Conservation (phyloP, 2,797 vertebrate species). For the Glossophaga mutica region DNA sequence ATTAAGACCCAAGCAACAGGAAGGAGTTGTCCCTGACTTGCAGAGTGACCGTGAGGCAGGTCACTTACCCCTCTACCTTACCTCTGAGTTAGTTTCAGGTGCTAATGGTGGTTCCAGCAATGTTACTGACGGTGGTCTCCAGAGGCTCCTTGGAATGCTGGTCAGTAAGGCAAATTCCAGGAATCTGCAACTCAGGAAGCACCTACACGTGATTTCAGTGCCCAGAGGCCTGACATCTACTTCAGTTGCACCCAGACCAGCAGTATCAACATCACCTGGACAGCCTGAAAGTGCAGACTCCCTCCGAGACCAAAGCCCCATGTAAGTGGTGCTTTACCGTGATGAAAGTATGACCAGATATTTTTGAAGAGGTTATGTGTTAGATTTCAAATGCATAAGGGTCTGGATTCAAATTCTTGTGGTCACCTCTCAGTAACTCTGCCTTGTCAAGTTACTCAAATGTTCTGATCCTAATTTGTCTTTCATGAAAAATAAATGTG, state of each 20-base stretch:
- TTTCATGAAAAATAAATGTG: not conserved
- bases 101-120: not conserved
- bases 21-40: not conserved
- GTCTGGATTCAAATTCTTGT: not conserved
- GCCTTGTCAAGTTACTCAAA: not conserved
- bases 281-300: not conserved
- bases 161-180: not conserved
- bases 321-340: not conserved
- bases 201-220: not conserved
- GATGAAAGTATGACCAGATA: not conserved
- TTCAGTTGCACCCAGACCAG: not conserved
- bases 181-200: not conserved
- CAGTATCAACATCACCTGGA: not conserved
- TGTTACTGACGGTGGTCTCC: not conserved
- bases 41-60: not conserved
- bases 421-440: not conserved
- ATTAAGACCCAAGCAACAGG: not conserved
- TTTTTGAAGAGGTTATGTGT: not conserved
- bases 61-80: not conserved
- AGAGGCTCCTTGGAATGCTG: not conserved
- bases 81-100: not conserved
- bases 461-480: not conserved
- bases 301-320: not conserved
- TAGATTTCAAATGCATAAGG: not conserved
- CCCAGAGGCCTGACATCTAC: not conserved